Evolutionary conservation across 2,888 invertebrate genomes (phyloP), one percentile per base, ranked within the genome.

Genomic region (Ryuthela nishihirai): DNA sequence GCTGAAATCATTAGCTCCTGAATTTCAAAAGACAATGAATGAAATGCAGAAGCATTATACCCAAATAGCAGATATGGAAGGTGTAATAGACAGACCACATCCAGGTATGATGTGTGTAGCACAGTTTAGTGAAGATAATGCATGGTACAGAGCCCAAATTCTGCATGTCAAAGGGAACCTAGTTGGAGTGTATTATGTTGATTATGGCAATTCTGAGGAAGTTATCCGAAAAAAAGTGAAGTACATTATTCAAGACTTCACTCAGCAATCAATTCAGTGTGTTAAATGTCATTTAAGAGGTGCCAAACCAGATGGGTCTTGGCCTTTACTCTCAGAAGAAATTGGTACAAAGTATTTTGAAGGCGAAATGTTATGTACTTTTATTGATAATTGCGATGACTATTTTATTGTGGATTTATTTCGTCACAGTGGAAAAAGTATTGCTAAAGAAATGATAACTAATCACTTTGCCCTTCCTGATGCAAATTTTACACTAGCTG

Each of bases 141-240:
- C 52, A 4, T 73, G 73, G 73, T 73, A 73, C 56, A 62, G 73
- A 50, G 72, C 70, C 6, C 24, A 54, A 35, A 54, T 65, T 7
- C 35, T 48, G n/a, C 48, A 39, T 15, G 32, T 50, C 3, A 43
- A 55, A 1, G 45, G 53, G 10, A 46, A 36, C 17, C 29, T 32
- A 7, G 18, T 62, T 12, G 35, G 18, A 17, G 45, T 62, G 1
- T 35, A 38, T 10, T 62, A 49, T 49, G 46, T 62, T 5, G 62
- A 62, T 46, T 62, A 62, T 39, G 62, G 62, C 2, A 62, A 62
- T 43, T 32, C 21, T 17, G 58, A 62, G 25, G 47, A 18, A 9
- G 54, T 62, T 10, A 44, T 43, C 15, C 44, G 38, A 23, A 49
- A 54, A 12, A 54, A 48, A 9, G 32, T 64, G 2, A 32, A 42